These are phyloP conservation scores for Tubulanus polymorphus DNA, from an alignment of 2,888 invertebrate species.

Conservation along the genomic window DNA sequence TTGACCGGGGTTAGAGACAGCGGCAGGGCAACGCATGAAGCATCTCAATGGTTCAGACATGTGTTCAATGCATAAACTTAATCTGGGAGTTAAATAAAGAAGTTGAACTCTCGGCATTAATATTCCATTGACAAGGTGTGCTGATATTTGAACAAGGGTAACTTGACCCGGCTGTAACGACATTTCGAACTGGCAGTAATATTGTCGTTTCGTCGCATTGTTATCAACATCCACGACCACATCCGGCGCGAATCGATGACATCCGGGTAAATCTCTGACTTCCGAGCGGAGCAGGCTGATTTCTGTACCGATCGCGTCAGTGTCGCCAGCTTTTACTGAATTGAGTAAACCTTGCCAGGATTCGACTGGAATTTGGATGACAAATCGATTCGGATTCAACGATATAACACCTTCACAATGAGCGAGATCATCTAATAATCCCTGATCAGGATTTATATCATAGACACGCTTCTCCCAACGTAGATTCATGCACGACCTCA, in stretches of 20 bases:
- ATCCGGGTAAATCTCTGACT: conserved; percentile 13
- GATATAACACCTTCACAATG: no score
- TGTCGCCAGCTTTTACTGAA: conserved; percentile 29
- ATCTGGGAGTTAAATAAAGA: conserved; percentile 29
- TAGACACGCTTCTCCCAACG: no score
- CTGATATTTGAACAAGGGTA: conserved; percentile 33
- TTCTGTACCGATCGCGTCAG: conserved; percentile 14
- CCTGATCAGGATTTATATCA: no score
- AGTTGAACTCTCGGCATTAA: conserved; percentile 38
- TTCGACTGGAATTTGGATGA: conserved; percentile 30
- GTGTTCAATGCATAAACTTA: conserved; percentile 44
- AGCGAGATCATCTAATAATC: no score
- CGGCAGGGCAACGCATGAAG: no score
- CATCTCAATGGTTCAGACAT: conserved; percentile 27
- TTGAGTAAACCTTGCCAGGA: conserved; percentile 38
- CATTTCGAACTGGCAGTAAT: conserved; percentile 20
- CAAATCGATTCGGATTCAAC: conserved; percentile 32
- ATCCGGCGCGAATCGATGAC: conserved; percentile 22
- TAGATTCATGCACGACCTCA: no score
- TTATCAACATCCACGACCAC: conserved; percentile 26
- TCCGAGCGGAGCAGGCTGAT: neutral
- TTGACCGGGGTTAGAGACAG: no score
- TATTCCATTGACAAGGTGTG: conserved; percentile 26
- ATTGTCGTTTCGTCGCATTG: conserved; percentile 8
- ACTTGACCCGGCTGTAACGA: conserved; percentile 24